Conservation (phyloP, 2,888 invertebrate genomes). For the Empis livida region DNA sequence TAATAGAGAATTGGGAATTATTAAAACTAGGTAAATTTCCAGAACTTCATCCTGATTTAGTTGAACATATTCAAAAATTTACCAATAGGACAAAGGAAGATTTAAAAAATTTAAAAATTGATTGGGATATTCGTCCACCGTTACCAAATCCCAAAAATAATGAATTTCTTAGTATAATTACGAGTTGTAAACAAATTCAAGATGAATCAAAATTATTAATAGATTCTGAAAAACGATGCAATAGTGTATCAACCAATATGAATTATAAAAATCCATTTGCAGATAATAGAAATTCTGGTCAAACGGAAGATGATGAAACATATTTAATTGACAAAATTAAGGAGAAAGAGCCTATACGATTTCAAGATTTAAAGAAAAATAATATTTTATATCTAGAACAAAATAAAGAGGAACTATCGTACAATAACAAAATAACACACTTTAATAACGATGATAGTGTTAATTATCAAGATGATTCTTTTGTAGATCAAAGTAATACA, state of each 20-base stretch:
- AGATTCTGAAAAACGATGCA: not conserved
- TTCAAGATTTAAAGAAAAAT: not conserved
- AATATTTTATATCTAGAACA: not conserved
- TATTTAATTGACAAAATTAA: conserved; percentile 22
- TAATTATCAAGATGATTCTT: not conserved
- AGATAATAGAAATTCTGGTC: not conserved
- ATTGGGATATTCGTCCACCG: conserved; percentile 14
- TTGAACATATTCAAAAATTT: conserved; percentile 53
- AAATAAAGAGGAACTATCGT: not conserved
- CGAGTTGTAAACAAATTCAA: conserved; percentile 14
- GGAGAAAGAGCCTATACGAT: conserved; percentile 12
- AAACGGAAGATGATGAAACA: conserved; percentile 21
- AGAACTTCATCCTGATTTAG: conserved; percentile 33
- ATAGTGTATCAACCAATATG: too few relatives aligned
- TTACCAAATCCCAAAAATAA: conserved; percentile 22
- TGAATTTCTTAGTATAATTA: conserved; percentile 27
- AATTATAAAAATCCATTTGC: not conserved
- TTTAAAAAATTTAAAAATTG: conserved; percentile 11
- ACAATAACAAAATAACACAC: not conserved
- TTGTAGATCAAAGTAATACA: not conserved
- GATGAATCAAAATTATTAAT: conserved; percentile 6
- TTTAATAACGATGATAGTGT: not conserved
- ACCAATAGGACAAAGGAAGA: conserved; percentile 42
- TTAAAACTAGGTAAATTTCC: conserved; percentile 43
- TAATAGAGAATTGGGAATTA: conserved; percentile 55